Evolutionary conservation across 1,140 invertebrate genomes (phyloP).

Genomic region (Formica exsecta): DNA sequence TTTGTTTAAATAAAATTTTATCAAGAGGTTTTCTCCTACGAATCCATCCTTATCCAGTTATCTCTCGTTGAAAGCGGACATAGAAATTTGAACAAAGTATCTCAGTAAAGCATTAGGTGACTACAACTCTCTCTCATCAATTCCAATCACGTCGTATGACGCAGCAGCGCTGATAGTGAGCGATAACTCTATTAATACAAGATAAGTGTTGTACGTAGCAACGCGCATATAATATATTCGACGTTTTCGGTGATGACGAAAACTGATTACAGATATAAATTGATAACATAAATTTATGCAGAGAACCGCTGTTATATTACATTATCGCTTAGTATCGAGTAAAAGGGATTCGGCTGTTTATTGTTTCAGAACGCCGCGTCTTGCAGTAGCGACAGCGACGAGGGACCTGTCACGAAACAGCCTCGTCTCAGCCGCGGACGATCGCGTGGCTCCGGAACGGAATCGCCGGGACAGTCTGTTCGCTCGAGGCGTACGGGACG

Average conservation of each 20-base stretch:
- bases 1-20: not conserved
- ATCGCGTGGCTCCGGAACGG: slow-evolving; percentile 80
- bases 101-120: slow-evolving; percentile 2
- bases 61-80: not conserved
- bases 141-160: not conserved
- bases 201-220: slow-evolving; percentile 36
- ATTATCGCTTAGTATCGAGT: slow-evolving; percentile 31
- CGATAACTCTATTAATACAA: slow-evolving; percentile 57
- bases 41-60: slow-evolving; percentile 9
- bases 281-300: not conserved
- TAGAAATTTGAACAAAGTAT: slow-evolving; percentile 2
- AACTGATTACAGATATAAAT: not conserved
- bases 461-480: slow-evolving; percentile 73
- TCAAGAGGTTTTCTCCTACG: not conserved
- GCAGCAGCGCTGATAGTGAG: slow-evolving; percentile 37
- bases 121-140: not conserved
- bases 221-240: not conserved
- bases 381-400: slow-evolving; percentile 87
- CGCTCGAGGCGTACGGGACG: slow-evolving; percentile 71
- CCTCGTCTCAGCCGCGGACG: slow-evolving; percentile 86
- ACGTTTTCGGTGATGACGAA: slow-evolving; percentile 14
- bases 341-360: slow-evolving; percentile 39
- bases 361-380: slow-evolving; percentile 82
- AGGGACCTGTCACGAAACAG: slow-evolving; percentile 90
- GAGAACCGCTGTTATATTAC: not conserved